Evolutionary conservation across 2,888 invertebrate genomes (phyloP).

Genomic region (Dione vanillae): DNA sequence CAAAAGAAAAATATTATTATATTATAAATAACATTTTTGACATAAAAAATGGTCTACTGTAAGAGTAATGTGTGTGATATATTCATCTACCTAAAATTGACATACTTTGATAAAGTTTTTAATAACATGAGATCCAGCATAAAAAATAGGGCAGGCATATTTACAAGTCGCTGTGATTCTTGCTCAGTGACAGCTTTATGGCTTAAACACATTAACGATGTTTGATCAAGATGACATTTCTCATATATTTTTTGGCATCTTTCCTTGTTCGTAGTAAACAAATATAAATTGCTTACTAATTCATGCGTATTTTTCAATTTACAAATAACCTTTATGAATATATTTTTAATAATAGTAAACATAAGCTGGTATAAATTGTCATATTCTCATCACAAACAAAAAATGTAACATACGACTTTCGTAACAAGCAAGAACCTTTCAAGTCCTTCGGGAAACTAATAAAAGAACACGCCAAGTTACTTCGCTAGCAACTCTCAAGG

Average conservation of each 20-base stretch:
- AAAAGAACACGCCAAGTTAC: conserved; percentile 32
- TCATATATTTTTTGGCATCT: conserved; percentile 22
- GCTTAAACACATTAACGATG: conserved; percentile 34
- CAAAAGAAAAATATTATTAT: too few species aligned
- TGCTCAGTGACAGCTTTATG: conserved; percentile 17
- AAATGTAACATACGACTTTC: conserved; percentile 26
- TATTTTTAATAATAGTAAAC: neutral
- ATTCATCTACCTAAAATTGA: neutral
- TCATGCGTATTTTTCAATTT: neutral
- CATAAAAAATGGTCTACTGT: neutral
- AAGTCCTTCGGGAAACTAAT: conserved; percentile 31
- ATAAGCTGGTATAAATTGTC: neutral
- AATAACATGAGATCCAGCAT: neutral
- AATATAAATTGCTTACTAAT: conserved; percentile 7
- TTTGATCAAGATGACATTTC: conserved; percentile 36
- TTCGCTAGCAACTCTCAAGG: conserved; percentile 25
- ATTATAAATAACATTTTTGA: too few species aligned
- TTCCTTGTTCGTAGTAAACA: neutral
- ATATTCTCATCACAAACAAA: conserved; percentile 7
- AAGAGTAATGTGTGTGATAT: neutral
- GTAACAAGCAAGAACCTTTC: conserved; percentile 12
- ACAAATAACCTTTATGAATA: too few species aligned
- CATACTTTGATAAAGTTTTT: neutral
- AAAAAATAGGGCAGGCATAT: conserved; percentile 2
- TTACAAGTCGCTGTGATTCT: conserved; percentile 4